phyloP scores from a whole-genome alignment of 2,888 invertebrate species.

The Tortricodes alternella region DNA sequence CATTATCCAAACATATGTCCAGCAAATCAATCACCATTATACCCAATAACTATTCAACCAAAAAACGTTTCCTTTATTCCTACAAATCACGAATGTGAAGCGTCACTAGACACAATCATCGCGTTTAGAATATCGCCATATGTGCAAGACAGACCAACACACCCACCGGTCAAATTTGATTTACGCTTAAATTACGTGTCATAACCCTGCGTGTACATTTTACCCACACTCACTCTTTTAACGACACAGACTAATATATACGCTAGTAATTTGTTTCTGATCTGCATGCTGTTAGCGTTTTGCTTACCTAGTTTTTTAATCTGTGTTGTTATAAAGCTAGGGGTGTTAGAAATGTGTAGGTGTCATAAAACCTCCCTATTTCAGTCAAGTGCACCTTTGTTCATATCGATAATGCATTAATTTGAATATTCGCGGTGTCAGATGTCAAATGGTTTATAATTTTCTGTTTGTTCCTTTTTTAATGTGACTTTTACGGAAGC shows the following conservation, averaged over 20 bases:
- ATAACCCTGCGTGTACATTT: constrained; percentile 64
- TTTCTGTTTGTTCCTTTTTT: constrained; percentile 67
- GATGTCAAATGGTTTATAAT: constrained; percentile 82
- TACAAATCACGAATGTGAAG: constrained; percentile 64
- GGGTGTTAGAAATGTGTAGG: constrained; percentile 46
- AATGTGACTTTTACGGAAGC: constrained; percentile 64
- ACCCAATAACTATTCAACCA: constrained; percentile 34
- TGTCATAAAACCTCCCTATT: constrained; percentile 67
- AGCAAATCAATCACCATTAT: constrained; percentile 19
- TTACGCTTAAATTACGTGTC: constrained; percentile 82
- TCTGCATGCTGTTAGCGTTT: not conserved
- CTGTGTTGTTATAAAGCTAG: constrained; percentile 44
- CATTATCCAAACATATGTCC: constrained; percentile 23
- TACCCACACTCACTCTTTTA: constrained; percentile 42
- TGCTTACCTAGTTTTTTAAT: constrained; percentile 34
- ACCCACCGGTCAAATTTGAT: constrained; percentile 82
- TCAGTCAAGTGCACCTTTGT: constrained; percentile 72
- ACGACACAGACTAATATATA: constrained; percentile 46
- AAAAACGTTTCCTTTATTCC: constrained; percentile 51
- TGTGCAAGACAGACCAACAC: constrained; percentile 72
- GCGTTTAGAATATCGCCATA: constrained; percentile 69
- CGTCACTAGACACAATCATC: constrained; percentile 65
- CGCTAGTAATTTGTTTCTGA: not conserved
- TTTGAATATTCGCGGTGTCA: constrained; percentile 83
- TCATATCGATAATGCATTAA: constrained; percentile 80